A percentile compares a stretch with the other conserved stretches of the same genome.
Evolutionary conservation across 1,140 invertebrate genomes (phyloP).

Genomic region (Maniola jurtina): DNA sequence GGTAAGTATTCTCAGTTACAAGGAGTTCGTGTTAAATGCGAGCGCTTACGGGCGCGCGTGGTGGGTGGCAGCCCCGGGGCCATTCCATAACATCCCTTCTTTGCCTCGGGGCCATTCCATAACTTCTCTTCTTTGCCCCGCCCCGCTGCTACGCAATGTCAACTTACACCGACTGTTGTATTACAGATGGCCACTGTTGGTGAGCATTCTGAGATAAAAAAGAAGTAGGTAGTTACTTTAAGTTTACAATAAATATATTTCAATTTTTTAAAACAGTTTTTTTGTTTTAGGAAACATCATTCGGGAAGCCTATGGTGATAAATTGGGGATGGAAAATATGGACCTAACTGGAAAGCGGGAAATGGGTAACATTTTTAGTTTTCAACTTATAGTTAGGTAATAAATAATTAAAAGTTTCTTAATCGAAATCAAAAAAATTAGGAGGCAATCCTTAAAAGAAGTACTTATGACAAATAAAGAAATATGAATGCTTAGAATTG

Average conservation of each 20-base stretch:
- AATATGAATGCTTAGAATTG: too few species aligned
- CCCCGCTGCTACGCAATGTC: conserved; percentile 78
- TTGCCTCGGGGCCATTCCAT: conserved; percentile 89
- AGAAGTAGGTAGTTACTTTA: too few species aligned
- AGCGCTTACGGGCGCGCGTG: conserved; percentile 78
- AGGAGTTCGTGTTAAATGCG: background rate
- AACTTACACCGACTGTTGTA: conserved; percentile 83
- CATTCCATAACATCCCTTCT: conserved; percentile 90
- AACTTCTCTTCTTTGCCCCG: conserved; percentile 87
- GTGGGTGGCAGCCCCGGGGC: conserved; percentile 86
- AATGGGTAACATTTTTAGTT: conserved; percentile 38
- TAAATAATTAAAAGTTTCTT: too few species aligned
- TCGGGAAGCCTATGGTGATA: conserved; percentile 82
- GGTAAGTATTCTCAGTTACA: conserved; percentile 72
- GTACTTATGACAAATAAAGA: too few species aligned
- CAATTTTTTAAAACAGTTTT: too few species aligned
- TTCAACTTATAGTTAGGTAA: background rate
- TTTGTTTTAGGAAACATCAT: conserved; percentile 79
- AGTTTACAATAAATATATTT: too few species aligned
- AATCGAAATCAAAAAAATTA: too few species aligned
- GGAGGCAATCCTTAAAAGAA: too few species aligned
- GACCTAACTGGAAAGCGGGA: conserved; percentile 63
- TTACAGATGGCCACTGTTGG: conserved; percentile 89
- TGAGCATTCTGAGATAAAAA: conserved; percentile 41
- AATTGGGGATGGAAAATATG: conserved; percentile 54